A percentile compares a stretch with the other conserved stretches of the same genome.
Evolutionary conservation across 2,113 vertebrate genomes (phyloP).

Genomic region (Genyomyrus donnyi): DNA sequence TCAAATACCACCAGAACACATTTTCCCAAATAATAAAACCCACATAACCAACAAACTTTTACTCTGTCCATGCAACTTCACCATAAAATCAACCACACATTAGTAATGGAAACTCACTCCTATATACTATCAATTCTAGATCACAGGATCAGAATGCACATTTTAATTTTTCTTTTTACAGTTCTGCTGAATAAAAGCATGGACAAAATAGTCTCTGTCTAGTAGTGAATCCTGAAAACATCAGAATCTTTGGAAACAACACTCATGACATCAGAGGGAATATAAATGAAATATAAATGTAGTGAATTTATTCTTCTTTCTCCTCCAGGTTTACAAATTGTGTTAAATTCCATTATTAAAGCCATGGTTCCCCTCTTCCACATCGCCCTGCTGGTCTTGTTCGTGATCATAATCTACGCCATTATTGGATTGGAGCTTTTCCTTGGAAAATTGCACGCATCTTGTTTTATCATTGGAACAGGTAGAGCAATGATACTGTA

Average conservation of each 20-base stretch:
- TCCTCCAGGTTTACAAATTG: constrained; percentile 63
- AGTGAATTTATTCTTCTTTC: background rate
- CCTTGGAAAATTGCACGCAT: constrained; percentile 67
- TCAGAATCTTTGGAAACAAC: background rate
- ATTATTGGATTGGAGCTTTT: constrained; percentile 69
- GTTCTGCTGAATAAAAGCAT: background rate
- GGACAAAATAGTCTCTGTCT: background rate
- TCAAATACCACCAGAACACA: background rate
- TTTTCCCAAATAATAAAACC: background rate
- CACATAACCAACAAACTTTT: background rate
- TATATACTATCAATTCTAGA: background rate
- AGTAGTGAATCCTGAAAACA: background rate
- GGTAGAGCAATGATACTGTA: constrained; percentile 33
- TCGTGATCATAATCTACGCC: constrained; percentile 71
- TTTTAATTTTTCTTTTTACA: background rate
- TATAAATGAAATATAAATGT: background rate
- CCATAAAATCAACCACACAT: background rate
- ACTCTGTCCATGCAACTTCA: background rate
- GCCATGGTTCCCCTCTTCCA: constrained; percentile 71
- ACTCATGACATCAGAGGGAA: background rate
- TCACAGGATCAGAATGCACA: background rate
- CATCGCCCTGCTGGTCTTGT: constrained; percentile 69
- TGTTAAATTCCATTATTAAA: constrained; percentile 71
- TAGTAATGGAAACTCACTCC: background rate
- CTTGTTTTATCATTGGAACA: constrained; percentile 53